These are phyloP conservation scores for Syngnathoides biaculeatus DNA, from an alignment of 2,113 vertebrate species.

Conservation along the genomic window DNA sequence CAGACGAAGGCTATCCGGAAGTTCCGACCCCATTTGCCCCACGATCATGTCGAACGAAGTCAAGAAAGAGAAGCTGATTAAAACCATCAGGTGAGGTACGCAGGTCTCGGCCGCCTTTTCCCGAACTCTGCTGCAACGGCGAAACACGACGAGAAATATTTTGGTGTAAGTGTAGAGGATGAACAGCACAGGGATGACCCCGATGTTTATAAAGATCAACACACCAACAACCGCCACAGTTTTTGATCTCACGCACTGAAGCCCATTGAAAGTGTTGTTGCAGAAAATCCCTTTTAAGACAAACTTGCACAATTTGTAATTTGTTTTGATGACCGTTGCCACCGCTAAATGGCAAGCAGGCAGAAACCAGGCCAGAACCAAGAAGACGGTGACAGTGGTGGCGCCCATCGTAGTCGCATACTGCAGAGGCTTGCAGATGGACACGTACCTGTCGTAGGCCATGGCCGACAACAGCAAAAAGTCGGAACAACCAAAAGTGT, in stretches of 20 bases:
- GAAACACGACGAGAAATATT: background rate
- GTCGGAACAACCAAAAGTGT: background rate
- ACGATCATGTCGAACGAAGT: background rate
- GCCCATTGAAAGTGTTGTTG: background rate
- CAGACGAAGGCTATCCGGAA: background rate
- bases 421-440: background rate
- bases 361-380: background rate
- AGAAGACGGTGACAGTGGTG: background rate
- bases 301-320: background rate
- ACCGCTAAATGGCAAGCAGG: background rate
- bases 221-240: background rate
- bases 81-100: constrained; percentile 4
- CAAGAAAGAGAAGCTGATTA: constrained; percentile 1
- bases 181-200: background rate
- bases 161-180: background rate
- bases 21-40: background rate
- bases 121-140: background rate
- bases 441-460: constrained; percentile 1
- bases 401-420: background rate
- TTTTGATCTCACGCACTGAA: background rate
- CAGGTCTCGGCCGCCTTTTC: background rate
- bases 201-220: background rate
- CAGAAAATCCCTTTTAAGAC: background rate
- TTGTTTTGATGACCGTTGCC: background rate
- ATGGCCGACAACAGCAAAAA: constrained; percentile 1